These are phyloP conservation scores for Pipistrellus kuhlii DNA, from an alignment of 2,797 vertebrate species.

Conservation along the genomic window DNA sequence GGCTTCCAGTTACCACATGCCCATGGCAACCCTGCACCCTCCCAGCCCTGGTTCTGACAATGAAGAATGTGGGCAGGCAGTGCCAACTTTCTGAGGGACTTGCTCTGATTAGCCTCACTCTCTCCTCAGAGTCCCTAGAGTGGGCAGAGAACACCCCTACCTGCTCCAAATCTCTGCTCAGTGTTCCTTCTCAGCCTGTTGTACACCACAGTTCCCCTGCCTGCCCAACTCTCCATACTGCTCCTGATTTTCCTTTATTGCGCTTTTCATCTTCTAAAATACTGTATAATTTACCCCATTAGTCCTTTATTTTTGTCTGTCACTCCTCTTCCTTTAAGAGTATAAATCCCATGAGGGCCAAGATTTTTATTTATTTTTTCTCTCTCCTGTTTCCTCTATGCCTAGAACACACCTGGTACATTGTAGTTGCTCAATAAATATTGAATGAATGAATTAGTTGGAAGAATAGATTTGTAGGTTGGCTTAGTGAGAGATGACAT, in stretches of 20 bases:
- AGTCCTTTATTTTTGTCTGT: background rate
- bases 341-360: background rate
- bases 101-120: background rate
- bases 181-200: background rate
- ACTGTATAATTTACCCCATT: background rate
- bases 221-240: background rate
- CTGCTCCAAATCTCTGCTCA: background rate
- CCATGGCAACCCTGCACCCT: background rate
- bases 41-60: background rate
- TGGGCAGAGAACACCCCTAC: accelerated
- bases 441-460: background rate
- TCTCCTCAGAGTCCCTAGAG: background rate
- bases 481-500: background rate
- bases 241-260: background rate
- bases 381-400: background rate
- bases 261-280: background rate
- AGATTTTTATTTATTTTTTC: background rate
- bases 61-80: background rate
- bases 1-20: background rate
- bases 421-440: background rate
- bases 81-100: background rate
- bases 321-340: background rate
- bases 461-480: background rate
- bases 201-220: background rate
- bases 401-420: background rate